These are phyloP conservation scores for Amphipoea lucens DNA, from an alignment of 2,888 invertebrate genomes.

Conservation along the genomic window DNA sequence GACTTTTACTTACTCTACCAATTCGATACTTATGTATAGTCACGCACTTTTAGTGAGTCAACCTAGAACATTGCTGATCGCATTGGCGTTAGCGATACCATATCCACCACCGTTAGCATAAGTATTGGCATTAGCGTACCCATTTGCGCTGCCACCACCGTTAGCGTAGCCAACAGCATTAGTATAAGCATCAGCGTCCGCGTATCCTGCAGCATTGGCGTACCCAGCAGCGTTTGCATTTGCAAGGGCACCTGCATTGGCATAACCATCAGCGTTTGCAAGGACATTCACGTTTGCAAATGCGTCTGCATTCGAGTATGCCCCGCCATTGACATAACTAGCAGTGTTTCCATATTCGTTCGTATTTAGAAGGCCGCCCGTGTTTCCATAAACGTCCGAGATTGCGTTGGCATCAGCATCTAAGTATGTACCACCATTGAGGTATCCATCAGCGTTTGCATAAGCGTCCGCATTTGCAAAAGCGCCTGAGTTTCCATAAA, in stretches of 20 bases:
- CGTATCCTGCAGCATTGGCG: background rate
- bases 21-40: background rate
- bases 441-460: background rate
- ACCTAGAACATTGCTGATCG: background rate
- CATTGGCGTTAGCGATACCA: background rate
- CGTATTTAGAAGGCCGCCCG: background rate
- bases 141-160: background rate
- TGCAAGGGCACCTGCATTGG: background rate
- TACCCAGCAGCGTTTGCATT: background rate
- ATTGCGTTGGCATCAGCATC: constrained; percentile 4
- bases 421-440: background rate
- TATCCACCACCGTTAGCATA: background rate
- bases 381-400: background rate
- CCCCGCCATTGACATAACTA: background rate
- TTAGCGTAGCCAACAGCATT: background rate
- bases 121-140: constrained; percentile 12
- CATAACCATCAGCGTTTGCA: background rate
- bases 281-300: background rate
- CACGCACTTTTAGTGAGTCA: background rate
- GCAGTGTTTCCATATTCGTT: background rate
- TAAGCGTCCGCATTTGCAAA: background rate
- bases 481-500: background rate
- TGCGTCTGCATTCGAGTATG: background rate
- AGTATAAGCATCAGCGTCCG: background rate
- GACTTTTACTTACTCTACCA: background rate